phyloP scores from a whole-genome alignment of 2,797 vertebrate species.

The Thaleichthys pacificus region DNA sequence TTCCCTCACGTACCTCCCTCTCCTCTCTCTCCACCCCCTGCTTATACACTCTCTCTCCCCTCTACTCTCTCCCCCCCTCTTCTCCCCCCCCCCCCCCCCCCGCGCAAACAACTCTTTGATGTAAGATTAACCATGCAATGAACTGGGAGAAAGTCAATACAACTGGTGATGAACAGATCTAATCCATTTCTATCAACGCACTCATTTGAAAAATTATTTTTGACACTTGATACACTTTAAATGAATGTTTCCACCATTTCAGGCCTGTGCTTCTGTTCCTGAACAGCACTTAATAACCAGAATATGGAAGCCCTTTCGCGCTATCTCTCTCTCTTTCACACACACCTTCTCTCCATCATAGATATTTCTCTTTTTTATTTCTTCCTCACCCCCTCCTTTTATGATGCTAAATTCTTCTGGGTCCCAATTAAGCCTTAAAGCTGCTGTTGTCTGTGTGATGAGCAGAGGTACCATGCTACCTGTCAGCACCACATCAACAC shows the following conservation, averaged over 20 bases:
- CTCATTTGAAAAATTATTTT: conserved; percentile 6
- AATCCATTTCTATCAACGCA: conserved; percentile 47
- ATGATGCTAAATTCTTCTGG: conserved; percentile 85
- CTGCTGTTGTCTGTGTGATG: conserved; percentile 89
- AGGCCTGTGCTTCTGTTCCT: conserved; percentile 37
- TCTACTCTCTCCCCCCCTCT: too few species aligned
- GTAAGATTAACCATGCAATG: conserved; percentile 44
- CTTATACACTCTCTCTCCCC: too few species aligned
- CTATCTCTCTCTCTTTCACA: conserved; percentile 21
- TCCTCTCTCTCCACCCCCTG: too few species aligned
- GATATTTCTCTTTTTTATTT: too few species aligned
- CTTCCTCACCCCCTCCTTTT: conserved; percentile 4
- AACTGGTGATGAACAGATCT: conserved; percentile 34
- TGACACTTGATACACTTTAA: conserved; percentile 33
- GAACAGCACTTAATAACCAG: too few species aligned
- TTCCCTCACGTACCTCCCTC: too few species aligned
- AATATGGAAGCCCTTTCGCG: neutral
- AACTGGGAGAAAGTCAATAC: conserved; percentile 33
- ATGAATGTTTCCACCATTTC: conserved; percentile 24
- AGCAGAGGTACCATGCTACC: conserved; percentile 89
- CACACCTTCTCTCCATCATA: too few species aligned
- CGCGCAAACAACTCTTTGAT: conserved; percentile 29
- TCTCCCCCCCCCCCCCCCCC: neutral
- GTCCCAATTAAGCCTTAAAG: conserved; percentile 93
- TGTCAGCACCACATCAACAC: conserved; percentile 90